Percentiles rank a stretch among this genome's conserved stretches.
Conservation (phyloP, 92 coral and sea anemone species). For the Actinernus sp. region DNA sequence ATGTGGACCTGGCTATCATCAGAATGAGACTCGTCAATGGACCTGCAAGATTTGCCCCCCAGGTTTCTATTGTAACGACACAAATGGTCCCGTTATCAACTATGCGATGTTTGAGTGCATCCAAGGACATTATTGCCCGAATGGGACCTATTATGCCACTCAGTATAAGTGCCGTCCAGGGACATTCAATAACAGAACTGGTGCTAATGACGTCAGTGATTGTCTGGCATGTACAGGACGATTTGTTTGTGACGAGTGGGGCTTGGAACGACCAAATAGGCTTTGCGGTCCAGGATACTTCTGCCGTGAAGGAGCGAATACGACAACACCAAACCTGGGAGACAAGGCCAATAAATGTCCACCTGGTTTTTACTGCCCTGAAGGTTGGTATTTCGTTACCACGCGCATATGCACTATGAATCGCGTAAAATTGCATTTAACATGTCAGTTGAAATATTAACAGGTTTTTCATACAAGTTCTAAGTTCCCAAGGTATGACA, state of each 20-base stretch:
- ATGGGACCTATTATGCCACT: constrained; percentile 79
- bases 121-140: constrained; percentile 90
- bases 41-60: constrained; percentile 74
- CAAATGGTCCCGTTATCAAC: constrained; percentile 81
- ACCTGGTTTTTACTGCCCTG: constrained; percentile 88
- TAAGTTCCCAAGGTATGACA: too few relatives aligned
- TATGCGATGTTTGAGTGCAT: constrained; percentile 71
- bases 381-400: constrained; percentile 64
- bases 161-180: constrained; percentile 94
- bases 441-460: too few relatives aligned
- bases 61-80: constrained; percentile 89
- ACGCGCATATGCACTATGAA: too few relatives aligned
- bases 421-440: too few relatives aligned
- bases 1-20: constrained; percentile 88
- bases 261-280: constrained; percentile 75
- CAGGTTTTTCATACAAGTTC: too few relatives aligned
- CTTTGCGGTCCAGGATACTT: constrained; percentile 91
- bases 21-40: constrained; percentile 65
- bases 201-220: constrained; percentile 53
- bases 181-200: constrained; percentile 90
- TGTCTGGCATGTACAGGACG: constrained; percentile 91
- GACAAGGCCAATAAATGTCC: constrained; percentile 85
- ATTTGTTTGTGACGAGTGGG: constrained; percentile 91
- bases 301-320: constrained; percentile 90
- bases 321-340: constrained; percentile 88